Percentiles rank a stretch among this genome's conserved stretches.
Conservation (phyloP, 2,888 invertebrate species). For the Zhuqinia jingwanae region DNA sequence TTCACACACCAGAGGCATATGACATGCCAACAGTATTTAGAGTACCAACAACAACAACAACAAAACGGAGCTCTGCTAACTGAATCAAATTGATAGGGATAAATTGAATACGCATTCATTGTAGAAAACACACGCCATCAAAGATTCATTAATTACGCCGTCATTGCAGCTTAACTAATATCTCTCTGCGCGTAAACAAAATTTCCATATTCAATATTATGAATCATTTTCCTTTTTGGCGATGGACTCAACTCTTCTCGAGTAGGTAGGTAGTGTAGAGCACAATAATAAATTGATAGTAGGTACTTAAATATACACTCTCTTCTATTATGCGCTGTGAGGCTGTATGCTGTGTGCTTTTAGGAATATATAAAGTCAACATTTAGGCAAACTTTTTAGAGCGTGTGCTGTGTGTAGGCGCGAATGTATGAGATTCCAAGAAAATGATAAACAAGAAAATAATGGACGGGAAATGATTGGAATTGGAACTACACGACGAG, state of each 20-base stretch:
- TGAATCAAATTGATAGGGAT: constrained; percentile 57
- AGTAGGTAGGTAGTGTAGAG: not conserved
- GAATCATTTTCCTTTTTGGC: constrained; percentile 6
- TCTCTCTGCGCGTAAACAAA: not conserved
- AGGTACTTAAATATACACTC: no score
- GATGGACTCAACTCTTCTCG: no score
- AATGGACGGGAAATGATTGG: not conserved
- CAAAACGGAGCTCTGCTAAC: constrained; percentile 9
- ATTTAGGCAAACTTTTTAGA: no score
- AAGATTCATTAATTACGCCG: constrained; percentile 62
- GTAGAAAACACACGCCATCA: constrained; percentile 29
- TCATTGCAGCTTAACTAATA: constrained; percentile 51
- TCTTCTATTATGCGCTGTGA: no score
- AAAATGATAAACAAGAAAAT: constrained; percentile 21
- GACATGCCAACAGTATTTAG: not conserved
- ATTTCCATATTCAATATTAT: not conserved
- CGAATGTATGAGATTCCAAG: constrained; percentile 33
- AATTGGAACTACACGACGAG: not conserved
- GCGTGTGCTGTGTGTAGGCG: no score
- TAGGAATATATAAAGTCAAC: no score
- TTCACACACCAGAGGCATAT: no score
- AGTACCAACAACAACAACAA: not conserved
- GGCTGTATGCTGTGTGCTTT: no score
- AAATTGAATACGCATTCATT: constrained; percentile 42
- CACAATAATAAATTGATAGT: not conserved